Evolutionary conservation across 2,888 invertebrate genomes (phyloP).

Genomic region (Eupsilia transversa): DNA sequence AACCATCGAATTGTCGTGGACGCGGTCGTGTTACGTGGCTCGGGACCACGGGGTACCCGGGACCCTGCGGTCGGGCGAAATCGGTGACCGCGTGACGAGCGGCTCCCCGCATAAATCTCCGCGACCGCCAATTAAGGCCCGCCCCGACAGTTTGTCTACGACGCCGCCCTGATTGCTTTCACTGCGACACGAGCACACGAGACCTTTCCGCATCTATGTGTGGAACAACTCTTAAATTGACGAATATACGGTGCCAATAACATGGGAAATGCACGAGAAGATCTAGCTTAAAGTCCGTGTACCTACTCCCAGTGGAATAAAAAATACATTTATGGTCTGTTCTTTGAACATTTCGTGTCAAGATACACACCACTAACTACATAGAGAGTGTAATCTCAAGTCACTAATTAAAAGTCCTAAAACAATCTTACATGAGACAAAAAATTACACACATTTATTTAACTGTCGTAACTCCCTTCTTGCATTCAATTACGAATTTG

Average conservation of each 20-base stretch:
- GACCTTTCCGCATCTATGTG: conserved; percentile 64
- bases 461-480: conserved; percentile 41
- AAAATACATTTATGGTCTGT: background rate
- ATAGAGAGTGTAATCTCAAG: background rate
- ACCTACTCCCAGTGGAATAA: background rate
- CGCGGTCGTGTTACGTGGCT: conserved; percentile 49
- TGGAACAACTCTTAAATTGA: conserved; percentile 62
- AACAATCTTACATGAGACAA: conserved; percentile 21
- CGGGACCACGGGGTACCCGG: conserved; percentile 64
- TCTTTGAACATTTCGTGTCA: background rate
- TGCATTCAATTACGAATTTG: conserved; percentile 61
- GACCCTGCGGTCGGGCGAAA: conserved; percentile 72
- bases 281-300: conserved; percentile 15
- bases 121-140: conserved; percentile 90
- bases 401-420: background rate
- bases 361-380: background rate
- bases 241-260: conserved; percentile 65
- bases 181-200: conserved; percentile 71
- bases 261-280: conserved; percentile 53
- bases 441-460: conserved; percentile 53
- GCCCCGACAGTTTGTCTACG: conserved; percentile 90
- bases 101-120: conserved; percentile 89
- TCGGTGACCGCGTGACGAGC: conserved; percentile 84
- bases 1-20: conserved; percentile 54
- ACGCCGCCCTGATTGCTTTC: conserved; percentile 90